Conservation (phyloP, 2,888 invertebrate species). For the Eledone cirrhosa region DNA sequence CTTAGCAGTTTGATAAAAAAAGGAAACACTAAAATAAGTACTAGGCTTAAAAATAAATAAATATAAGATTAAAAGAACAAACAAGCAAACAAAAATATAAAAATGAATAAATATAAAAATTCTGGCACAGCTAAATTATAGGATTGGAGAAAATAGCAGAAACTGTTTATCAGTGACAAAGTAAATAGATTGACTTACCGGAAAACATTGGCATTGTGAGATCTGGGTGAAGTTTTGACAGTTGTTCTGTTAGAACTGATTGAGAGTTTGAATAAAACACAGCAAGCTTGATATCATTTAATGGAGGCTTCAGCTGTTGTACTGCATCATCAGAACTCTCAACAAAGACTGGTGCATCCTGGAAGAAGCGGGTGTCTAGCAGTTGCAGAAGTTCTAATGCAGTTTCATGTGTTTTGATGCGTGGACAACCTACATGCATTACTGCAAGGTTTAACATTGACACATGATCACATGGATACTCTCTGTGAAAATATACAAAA, state of each 20-base stretch:
- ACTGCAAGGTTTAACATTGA: conserved; percentile 97
- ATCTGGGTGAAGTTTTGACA: conserved; percentile 94
- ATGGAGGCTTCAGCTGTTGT: conserved; percentile 64
- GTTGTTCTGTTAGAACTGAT: conserved; percentile 88
- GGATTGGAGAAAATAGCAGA: not conserved
- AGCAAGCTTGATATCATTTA: conserved; percentile 79
- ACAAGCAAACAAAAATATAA: too few relatives aligned
- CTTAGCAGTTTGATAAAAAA: too few relatives aligned
- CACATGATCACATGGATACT: conserved; percentile 80
- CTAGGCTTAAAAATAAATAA: too few relatives aligned
- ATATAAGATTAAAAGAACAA: too few relatives aligned
- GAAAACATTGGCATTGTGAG: conserved; percentile 99
- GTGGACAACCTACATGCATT: conserved; percentile 94
- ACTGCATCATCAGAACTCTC: conserved; percentile 44
- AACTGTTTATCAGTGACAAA: not conserved
- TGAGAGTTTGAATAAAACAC: conserved; percentile 91
- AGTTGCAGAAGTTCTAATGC: conserved; percentile 91
- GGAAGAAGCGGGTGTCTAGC: conserved; percentile 94
- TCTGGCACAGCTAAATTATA: too few relatives aligned
- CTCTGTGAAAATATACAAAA: conserved; percentile 47
- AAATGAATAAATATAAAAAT: too few relatives aligned
- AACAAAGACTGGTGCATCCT: conserved; percentile 68
- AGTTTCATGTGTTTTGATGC: conserved; percentile 89
- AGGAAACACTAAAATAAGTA: too few relatives aligned
- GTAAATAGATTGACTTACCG: conserved; percentile 72